Percentiles rank a stretch among this genome's conserved stretches.
Evolutionary conservation across 2,888 invertebrate species (phyloP).

Genomic region (Blastobasis adustella): DNA sequence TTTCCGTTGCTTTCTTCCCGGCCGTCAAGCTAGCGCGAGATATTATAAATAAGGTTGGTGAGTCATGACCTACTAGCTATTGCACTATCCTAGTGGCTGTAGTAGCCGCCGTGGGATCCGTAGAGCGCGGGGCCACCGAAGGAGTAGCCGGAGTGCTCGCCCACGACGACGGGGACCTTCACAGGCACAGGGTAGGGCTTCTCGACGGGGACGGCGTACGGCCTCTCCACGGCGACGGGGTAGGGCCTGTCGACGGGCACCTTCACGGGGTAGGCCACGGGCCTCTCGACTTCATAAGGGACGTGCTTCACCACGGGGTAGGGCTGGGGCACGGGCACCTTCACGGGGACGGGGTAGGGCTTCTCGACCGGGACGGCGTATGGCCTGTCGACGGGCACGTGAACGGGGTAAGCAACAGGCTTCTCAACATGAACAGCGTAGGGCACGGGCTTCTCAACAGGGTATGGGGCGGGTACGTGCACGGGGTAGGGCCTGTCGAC

Average conservation of each 20-base stretch:
- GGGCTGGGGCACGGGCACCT: slow-evolving; percentile 73
- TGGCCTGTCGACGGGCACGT: slow-evolving; percentile 77
- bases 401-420: slow-evolving; percentile 77
- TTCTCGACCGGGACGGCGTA: slow-evolving; percentile 72
- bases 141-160: slow-evolving; percentile 31
- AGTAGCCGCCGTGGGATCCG: slow-evolving; percentile 19
- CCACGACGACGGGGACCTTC: slow-evolving; percentile 61
- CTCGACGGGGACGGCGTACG: slow-evolving; percentile 64
- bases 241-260: slow-evolving; percentile 80
- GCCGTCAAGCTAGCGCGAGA: slow-evolving; percentile 43
- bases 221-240: slow-evolving; percentile 72
- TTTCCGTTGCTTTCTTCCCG: slow-evolving; percentile 60
- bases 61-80: slow-evolving; percentile 38
- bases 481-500: slow-evolving; percentile 82
- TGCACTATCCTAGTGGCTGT: slow-evolving; percentile 52
- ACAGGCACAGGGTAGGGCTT: slow-evolving; percentile 75
- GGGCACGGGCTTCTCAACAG: slow-evolving; percentile 77
- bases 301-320: slow-evolving; percentile 81
- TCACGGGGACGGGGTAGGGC: slow-evolving; percentile 69
- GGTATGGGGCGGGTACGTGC: slow-evolving; percentile 77
- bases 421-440: slow-evolving; percentile 78
- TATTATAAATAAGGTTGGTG: slow-evolving; percentile 49
- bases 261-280: slow-evolving; percentile 78
- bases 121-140: slow-evolving; percentile 14
- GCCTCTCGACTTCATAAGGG: slow-evolving; percentile 76